Evolutionary conservation across 2,888 invertebrate species (phyloP).

Genomic region (Himalopsyche tibetana): DNA sequence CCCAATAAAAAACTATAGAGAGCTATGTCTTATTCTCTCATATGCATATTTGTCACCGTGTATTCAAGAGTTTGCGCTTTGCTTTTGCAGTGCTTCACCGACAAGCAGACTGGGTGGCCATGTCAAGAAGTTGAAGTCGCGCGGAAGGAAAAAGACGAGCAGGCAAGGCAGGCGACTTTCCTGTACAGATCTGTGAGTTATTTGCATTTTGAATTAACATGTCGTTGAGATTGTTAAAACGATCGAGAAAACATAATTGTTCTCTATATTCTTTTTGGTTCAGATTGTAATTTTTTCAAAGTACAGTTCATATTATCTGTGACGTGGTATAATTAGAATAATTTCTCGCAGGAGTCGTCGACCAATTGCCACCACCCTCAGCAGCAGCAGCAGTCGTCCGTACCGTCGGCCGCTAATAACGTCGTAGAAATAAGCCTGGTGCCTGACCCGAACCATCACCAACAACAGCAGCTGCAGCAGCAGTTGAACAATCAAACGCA

Average conservation of each 20-base stretch:
- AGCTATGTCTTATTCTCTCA: too few relatives aligned
- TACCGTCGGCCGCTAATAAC: slow-evolving; percentile 42
- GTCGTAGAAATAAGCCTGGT: slow-evolving; percentile 54
- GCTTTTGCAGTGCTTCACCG: neutral
- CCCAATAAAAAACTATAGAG: too few relatives aligned
- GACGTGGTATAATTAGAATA: too few relatives aligned
- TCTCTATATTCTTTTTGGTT: too few relatives aligned
- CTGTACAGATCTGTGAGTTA: neutral
- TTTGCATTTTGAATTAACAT: too few relatives aligned
- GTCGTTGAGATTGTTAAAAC: too few relatives aligned
- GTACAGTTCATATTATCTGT: too few relatives aligned
- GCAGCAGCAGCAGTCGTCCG: slow-evolving; percentile 38
- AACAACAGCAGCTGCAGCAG: neutral
- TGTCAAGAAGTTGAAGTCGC: neutral
- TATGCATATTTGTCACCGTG: too few relatives aligned
- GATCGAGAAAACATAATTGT: too few relatives aligned
- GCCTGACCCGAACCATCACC: slow-evolving; percentile 42
- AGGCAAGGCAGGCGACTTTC: neutral
- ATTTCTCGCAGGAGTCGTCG: slow-evolving; percentile 1
- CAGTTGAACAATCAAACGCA: slow-evolving; percentile 26
- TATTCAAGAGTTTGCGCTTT: neutral
- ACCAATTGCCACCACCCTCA: slow-evolving; percentile 5
- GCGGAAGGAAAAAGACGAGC: neutral
- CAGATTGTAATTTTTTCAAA: too few relatives aligned
- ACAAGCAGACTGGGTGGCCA: slow-evolving; percentile 9